Conservation (phyloP, 2,113 vertebrate species). For the Neogale vison region DNA sequence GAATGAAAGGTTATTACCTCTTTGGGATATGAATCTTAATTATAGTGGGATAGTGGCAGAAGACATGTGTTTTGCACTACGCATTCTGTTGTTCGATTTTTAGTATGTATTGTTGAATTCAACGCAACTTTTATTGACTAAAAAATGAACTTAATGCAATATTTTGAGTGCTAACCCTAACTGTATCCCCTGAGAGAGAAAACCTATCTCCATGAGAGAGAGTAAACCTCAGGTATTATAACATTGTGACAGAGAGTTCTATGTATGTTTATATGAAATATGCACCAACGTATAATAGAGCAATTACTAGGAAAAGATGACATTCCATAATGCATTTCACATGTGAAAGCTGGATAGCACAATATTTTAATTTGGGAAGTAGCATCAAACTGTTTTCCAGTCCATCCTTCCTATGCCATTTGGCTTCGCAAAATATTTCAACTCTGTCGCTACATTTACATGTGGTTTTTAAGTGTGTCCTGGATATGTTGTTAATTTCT, state of each 20-base stretch:
- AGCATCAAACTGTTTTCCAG: background rate
- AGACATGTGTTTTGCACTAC: background rate
- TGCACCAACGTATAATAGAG: background rate
- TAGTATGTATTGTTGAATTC: background rate
- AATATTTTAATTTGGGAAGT: background rate
- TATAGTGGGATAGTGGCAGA: background rate
- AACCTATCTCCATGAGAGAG: background rate
- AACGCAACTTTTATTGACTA: background rate
- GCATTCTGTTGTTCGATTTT: background rate
- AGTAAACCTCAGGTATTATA: background rate
- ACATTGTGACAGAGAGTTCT: background rate
- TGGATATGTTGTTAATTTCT: background rate
- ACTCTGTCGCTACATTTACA: background rate
- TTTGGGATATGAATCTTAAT: background rate
- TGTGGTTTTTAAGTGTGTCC: background rate
- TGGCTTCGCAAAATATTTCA: background rate
- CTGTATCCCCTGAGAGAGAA: background rate
- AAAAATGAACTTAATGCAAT: background rate
- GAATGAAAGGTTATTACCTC: background rate
- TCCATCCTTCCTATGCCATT: background rate
- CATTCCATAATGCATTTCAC: background rate
- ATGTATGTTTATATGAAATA: background rate
- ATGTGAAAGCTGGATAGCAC: background rate
- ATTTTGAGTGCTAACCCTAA: background rate
- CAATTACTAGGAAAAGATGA: background rate